These are phyloP conservation scores for rabbit (Oryctolagus cuniculus) DNA, from an alignment of 2,113 vertebrate species.

Conservation along the genomic window DNA sequence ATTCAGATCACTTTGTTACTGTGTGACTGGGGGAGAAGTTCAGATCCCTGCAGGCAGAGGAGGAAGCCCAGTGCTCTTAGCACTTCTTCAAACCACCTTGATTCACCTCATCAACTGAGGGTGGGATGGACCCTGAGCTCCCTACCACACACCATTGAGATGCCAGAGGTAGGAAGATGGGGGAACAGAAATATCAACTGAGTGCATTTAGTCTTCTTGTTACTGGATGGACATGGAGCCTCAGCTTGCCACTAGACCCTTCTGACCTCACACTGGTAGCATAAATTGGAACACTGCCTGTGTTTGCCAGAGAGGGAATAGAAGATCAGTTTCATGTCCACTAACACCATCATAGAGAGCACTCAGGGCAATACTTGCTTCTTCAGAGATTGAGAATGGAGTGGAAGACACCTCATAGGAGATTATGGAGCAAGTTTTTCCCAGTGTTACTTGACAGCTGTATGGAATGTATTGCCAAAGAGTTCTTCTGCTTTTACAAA, in stretches of 20 bases:
- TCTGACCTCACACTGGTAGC: neutral
- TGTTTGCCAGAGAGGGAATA: neutral
- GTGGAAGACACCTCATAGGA: neutral
- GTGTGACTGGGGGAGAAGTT: neutral
- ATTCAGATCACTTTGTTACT: neutral
- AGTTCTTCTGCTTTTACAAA: neutral
- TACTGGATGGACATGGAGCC: rapidly evolving
- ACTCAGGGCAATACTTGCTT: neutral
- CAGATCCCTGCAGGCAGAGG: neutral
- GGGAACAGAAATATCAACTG: neutral
- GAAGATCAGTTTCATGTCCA: neutral
- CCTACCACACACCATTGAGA: neutral
- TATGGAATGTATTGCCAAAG: neutral
- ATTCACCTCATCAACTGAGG: neutral
- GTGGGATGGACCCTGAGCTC: neutral
- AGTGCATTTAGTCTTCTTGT: neutral
- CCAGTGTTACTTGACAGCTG: neutral
- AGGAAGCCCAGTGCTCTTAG: neutral
- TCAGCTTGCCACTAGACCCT: neutral
- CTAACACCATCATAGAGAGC: neutral
- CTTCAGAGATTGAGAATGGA: neutral
- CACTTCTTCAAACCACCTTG: neutral
- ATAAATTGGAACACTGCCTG: neutral
- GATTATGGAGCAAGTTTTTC: neutral
- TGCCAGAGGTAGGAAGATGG: neutral